A percentile compares a stretch with the other conserved stretches of the same genome.
These are phyloP conservation scores for Colossoma macropomum DNA, from an alignment of 2,113 vertebrate genomes.

Conservation along the genomic window DNA sequence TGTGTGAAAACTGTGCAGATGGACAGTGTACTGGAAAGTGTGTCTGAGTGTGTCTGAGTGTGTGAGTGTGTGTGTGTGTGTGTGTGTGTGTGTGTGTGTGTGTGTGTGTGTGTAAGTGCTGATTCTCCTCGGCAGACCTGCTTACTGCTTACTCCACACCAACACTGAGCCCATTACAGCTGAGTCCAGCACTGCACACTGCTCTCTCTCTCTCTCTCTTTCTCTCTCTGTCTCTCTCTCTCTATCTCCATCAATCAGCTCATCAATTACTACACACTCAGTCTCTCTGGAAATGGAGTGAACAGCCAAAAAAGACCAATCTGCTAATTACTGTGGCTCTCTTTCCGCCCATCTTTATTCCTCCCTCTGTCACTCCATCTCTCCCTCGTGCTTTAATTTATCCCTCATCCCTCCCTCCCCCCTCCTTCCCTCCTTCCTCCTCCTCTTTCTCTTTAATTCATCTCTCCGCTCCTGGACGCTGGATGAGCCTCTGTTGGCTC, in stretches of 20 bases:
- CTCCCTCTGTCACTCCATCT: conserved; percentile 21
- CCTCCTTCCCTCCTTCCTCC: conserved; percentile 52
- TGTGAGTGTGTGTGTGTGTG: neutral
- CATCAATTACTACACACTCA: conserved; percentile 80
- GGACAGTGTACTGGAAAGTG: neutral
- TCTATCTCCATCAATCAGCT: conserved; percentile 71
- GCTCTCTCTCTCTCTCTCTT: conserved; percentile 22
- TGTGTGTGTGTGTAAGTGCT: conserved; percentile 43
- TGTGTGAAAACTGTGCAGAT: neutral
- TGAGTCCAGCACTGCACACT: conserved; percentile 51
- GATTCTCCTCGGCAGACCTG: conserved; percentile 36
- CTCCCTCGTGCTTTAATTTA: conserved; percentile 35
- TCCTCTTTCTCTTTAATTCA: conserved; percentile 31
- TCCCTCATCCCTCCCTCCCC: conserved; percentile 43
- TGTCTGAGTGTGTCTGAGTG: neutral
- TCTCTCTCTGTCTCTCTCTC: neutral
- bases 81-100: conserved; percentile 4
- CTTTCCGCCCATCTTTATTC: conserved; percentile 41
- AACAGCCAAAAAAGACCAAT: conserved; percentile 75
- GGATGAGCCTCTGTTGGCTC: neutral
- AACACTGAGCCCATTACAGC: conserved; percentile 47
- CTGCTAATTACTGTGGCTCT: conserved; percentile 73
- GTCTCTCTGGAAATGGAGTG: conserved; percentile 67
- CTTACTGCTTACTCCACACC: conserved; percentile 52
- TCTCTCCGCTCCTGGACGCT: neutral